Evolutionary conservation across 2,113 vertebrate species (phyloP), one percentile per base, ranked within the genome.

Genomic region (Perca fluviatilis): DNA sequence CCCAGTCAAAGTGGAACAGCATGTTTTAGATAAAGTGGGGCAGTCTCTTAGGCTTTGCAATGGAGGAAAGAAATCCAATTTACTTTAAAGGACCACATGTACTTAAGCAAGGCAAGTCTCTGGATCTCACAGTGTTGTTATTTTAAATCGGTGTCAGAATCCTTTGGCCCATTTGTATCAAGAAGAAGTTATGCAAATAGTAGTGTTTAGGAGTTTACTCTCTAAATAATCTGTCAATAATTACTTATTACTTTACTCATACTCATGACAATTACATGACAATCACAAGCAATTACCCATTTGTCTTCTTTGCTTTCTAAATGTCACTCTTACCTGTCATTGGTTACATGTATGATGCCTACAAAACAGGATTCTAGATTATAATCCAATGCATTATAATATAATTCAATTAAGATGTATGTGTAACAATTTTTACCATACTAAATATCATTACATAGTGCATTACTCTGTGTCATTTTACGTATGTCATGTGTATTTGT

Each of bases 1-100:
- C 54, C 25, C 51, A 33, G 60, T 72, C n/a, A 43, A 72, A 82
- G 70, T 72, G 23, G 40, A 64, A 76, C 75, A 75, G 63, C 57
- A 47, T 73, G 73, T 64, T 76, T 75, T 61, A 73, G 56, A 73
- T 68, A 72, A 79, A 70, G 71, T 76, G 43, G 62, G 79, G 23
- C 43, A 63, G 62, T 68, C 49, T 80, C 19, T 73, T 60, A 27
- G 60, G 73, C 50, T 81, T 47, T 60, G 60, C 43, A 51, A 36
- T 60, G 36, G 43, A 46, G 53, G 14, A 66, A 81, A 53, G 15
- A 36, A 88, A 85, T 79, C 75, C 56, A 73, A 76, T 79, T 82
- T 70, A 50, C 36, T 74, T 54, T 46, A 61, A 66, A 49, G 61
- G 54, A 79, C 53, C 8, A 30, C 58, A 3, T 74, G 27, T 68